These are phyloP conservation scores for Parnassius mnemosyne DNA, from an alignment of 2,888 invertebrate genomes.

Conservation along the genomic window DNA sequence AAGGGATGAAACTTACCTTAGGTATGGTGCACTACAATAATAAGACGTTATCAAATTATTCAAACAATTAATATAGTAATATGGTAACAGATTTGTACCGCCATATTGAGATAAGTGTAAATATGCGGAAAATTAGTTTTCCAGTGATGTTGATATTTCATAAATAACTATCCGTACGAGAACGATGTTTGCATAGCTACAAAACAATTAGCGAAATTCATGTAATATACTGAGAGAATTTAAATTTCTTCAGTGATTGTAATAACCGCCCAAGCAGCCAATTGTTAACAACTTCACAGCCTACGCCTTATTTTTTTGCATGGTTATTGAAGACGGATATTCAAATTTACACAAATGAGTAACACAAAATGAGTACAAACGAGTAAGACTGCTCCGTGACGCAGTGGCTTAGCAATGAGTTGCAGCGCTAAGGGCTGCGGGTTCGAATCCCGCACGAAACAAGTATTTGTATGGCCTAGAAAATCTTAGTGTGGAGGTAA, in stretches of 20 bases:
- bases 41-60: no score
- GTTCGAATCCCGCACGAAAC: no score
- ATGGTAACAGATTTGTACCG: background rate
- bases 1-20: no score
- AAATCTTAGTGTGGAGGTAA: no score
- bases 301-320: slow-evolving; percentile 5
- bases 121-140: background rate
- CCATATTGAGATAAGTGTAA: background rate
- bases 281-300: slow-evolving; percentile 14
- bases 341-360: no score
- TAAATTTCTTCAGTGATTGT: slow-evolving; percentile 19
- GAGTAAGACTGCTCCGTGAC: no score
- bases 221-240: slow-evolving; percentile 10
- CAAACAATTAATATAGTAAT: background rate
- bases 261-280: slow-evolving; percentile 10
- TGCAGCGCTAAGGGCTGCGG: no score
- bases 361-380: no score
- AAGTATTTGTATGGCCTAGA: no score
- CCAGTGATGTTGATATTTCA: background rate
- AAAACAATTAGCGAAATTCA: background rate
- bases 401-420: no score
- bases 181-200: background rate
- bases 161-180: background rate
- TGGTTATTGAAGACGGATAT: background rate
- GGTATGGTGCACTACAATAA: no score